These are phyloP conservation scores for Sarcophaga peregrina DNA, from an alignment of 1,140 invertebrate species.

Conservation along the genomic window DNA sequence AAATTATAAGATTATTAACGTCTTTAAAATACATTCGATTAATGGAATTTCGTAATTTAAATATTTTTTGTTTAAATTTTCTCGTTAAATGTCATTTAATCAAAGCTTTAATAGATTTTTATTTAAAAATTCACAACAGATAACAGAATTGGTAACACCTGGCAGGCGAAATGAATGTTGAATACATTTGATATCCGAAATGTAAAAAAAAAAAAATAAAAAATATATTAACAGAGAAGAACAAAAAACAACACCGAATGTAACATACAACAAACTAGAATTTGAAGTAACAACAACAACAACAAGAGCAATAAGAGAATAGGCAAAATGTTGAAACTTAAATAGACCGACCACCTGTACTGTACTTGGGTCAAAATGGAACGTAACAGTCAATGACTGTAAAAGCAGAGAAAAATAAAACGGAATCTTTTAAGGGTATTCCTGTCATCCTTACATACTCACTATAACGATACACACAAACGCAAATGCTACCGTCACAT, in stretches of 20 bases:
- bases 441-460: slow-evolving; percentile 1
- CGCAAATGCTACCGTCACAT: neutral
- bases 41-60: too few species aligned
- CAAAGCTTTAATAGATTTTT: neutral
- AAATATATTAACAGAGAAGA: slow-evolving; percentile 26
- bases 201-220: neutral
- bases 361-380: neutral
- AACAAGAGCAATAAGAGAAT: neutral
- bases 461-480: too few species aligned
- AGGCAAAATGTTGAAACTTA: neutral
- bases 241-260: neutral
- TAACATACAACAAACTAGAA: neutral
- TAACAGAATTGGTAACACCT: slow-evolving; percentile 27
- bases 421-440: too few species aligned
- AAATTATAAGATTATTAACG: too few species aligned
- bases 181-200: neutral
- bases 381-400: neutral
- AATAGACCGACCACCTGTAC: slow-evolving; percentile 11
- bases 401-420: neutral
- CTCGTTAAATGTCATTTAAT: neutral
- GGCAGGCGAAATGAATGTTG: neutral
- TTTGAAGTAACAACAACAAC: neutral
- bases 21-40: too few species aligned
- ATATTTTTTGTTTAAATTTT: neutral
- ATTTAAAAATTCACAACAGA: slow-evolving; percentile 33